phyloP scores from a whole-genome alignment of 2,113 vertebrate genomes.

The Panthera tigris region DNA sequence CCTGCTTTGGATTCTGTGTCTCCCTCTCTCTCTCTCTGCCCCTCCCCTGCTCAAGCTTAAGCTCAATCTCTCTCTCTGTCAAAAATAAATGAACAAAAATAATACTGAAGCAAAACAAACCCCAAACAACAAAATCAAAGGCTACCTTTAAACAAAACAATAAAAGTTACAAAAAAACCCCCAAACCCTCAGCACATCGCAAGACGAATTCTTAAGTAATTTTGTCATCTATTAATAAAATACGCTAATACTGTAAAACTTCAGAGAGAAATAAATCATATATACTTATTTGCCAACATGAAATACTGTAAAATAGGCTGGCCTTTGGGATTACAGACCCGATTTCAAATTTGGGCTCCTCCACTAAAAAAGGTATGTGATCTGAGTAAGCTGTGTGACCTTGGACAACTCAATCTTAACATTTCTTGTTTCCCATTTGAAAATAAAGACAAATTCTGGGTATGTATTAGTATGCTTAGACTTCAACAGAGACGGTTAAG shows the following conservation, averaged over 20 bases:
- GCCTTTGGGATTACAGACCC: neutral
- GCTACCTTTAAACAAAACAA: neutral
- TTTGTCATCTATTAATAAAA: conserved; percentile 15
- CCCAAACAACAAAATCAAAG: neutral
- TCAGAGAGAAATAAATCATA: conserved; percentile 6
- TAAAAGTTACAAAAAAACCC: neutral
- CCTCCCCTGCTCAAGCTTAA: neutral
- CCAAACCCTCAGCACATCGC: neutral
- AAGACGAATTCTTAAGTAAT: neutral
- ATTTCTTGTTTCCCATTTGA: neutral
- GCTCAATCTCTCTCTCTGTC: neutral
- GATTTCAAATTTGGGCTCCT: neutral
- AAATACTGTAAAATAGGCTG: neutral
- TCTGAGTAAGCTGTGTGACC: neutral
- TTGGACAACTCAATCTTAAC: neutral
- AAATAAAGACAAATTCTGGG: neutral
- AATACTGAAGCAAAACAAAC: neutral
- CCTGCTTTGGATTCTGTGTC: neutral
- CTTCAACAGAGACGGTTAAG: neutral
- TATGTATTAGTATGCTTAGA: neutral
- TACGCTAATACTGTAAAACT: neutral
- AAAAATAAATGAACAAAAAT: neutral
- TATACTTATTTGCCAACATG: neutral
- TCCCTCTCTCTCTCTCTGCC: neutral
- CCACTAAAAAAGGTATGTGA: neutral